Evolutionary conservation across 2,797 vertebrate species (phyloP).

Genomic region (Botia kubotai): DNA sequence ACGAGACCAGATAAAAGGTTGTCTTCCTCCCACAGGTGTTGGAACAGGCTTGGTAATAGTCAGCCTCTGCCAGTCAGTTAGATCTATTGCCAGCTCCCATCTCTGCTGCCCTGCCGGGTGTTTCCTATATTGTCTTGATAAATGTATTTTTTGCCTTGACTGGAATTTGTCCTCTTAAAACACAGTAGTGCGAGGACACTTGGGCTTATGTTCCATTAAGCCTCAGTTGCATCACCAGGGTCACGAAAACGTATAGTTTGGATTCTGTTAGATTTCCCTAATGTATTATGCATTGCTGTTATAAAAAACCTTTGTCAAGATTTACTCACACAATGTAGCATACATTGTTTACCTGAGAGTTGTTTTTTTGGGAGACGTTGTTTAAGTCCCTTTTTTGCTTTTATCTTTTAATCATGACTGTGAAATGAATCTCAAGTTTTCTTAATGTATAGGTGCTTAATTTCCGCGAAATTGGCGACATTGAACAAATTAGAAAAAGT

Average conservation of each 20-base stretch:
- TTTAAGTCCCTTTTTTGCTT: too few relatives aligned
- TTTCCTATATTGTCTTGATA: slow-evolving; percentile 66
- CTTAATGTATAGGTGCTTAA: background rate
- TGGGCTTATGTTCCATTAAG: slow-evolving; percentile 41
- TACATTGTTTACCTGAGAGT: too few relatives aligned
- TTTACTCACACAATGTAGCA: background rate
- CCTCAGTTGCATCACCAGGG: slow-evolving; percentile 21
- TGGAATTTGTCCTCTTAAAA: slow-evolving; percentile 47
- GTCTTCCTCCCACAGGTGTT: slow-evolving; percentile 57
- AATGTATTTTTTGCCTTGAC: slow-evolving; percentile 64
- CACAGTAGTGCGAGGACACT: slow-evolving; percentile 39
- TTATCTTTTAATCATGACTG: too few relatives aligned
- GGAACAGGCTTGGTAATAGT: slow-evolving; percentile 52
- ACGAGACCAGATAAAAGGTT: slow-evolving; percentile 50
- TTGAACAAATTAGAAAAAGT: too few relatives aligned
- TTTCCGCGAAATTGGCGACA: background rate
- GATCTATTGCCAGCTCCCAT: slow-evolving; percentile 61
- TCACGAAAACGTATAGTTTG: background rate
- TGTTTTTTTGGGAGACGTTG: too few relatives aligned
- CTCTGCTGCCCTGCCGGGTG: slow-evolving; percentile 53
- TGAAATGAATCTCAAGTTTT: background rate
- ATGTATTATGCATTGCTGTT: slow-evolving; percentile 8
- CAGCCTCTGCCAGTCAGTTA: slow-evolving; percentile 64
- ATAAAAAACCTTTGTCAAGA: background rate
- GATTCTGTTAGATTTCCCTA: slow-evolving; percentile 1